Conservation (phyloP, 2,113 vertebrate species). For the Pongo pygmaeus region DNA sequence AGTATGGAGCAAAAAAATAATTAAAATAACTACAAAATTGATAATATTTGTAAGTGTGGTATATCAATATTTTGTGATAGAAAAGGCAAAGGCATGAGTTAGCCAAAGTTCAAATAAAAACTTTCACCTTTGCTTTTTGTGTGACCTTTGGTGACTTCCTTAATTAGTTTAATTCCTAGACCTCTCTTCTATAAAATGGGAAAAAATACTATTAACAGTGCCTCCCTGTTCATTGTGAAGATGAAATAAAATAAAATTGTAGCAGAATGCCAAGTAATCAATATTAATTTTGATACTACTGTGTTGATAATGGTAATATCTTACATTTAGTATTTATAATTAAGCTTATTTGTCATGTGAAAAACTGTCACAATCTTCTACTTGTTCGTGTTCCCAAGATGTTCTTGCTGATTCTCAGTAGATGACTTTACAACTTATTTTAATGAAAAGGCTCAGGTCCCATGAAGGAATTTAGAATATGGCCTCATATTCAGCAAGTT, state of each 20-base stretch:
- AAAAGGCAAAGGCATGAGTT: neutral
- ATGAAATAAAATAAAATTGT: neutral
- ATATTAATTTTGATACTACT: neutral
- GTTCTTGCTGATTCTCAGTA: neutral
- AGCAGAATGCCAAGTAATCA: neutral
- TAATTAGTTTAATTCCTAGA: neutral
- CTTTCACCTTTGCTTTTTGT: neutral
- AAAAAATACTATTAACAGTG: neutral
- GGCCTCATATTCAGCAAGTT: neutral
- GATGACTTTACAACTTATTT: neutral
- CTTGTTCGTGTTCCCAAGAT: neutral
- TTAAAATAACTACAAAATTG: neutral
- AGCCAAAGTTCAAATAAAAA: neutral
- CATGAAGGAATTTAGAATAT: neutral
- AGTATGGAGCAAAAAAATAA: neutral
- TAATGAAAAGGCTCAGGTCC: neutral
- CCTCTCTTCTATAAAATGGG: neutral
- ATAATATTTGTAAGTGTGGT: neutral
- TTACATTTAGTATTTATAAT: neutral
- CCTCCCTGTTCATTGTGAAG: neutral
- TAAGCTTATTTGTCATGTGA: neutral
- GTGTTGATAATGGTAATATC: neutral
- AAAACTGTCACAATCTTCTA: neutral
- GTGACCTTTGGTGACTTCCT: neutral
- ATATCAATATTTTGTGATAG: neutral